A percentile compares a stretch with the other conserved stretches of the same genome.
These are phyloP conservation scores for Phytoseiulus persimilis DNA, from an alignment of 2,888 invertebrate genomes.

Conservation along the genomic window DNA sequence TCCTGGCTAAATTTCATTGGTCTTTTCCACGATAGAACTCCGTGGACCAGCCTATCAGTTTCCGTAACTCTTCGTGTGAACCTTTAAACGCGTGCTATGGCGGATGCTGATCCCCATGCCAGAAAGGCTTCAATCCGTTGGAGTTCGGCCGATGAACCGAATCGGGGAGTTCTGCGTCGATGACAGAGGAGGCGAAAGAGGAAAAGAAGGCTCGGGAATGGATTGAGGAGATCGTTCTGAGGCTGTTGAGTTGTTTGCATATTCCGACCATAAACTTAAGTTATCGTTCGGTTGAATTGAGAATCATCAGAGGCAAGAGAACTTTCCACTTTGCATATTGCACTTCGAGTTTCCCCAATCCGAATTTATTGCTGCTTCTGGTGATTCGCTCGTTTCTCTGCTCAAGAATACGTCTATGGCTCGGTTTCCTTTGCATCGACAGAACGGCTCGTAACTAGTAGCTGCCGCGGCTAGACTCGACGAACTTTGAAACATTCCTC, in stretches of 20 bases:
- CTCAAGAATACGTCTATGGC: not conserved
- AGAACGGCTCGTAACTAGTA: not conserved
- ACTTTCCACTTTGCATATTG: not conserved
- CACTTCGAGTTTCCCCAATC: not conserved
- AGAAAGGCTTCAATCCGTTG: not conserved
- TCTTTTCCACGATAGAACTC: too few species aligned
- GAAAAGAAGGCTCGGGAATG: not conserved
- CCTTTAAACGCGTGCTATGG: too few species aligned
- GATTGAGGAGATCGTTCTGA: not conserved
- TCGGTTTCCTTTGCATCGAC: not conserved
- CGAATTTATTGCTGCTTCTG: not conserved
- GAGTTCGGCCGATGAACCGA: not conserved
- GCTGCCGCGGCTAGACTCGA: not conserved
- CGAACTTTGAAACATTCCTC: not conserved
- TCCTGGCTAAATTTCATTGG: too few species aligned
- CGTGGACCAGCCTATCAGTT: too few species aligned
- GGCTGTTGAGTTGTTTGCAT: not conserved
- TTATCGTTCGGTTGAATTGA: not conserved
- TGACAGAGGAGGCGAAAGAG: not conserved
- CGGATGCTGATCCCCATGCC: not conserved
- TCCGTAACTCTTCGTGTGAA: too few species aligned
- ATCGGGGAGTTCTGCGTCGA: not conserved
- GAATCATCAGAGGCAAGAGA: not conserved
- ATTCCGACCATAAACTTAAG: not conserved
- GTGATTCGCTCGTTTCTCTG: not conserved